Evolutionary conservation across 2,113 vertebrate species (phyloP).

Genomic region (Campylorhamphus procurvoides): DNA sequence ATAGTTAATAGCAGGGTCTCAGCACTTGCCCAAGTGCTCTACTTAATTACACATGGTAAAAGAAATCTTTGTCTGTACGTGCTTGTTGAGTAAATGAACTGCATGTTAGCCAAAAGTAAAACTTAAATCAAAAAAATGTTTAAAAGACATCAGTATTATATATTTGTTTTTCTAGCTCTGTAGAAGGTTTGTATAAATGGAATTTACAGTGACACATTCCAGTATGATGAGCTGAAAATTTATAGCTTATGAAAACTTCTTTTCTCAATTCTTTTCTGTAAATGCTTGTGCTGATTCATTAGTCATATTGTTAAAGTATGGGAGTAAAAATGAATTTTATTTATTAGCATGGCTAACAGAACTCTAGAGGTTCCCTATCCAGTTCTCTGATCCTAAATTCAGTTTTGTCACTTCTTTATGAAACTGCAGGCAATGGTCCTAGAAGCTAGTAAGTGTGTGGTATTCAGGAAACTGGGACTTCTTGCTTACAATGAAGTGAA

Average conservation of each 20-base stretch:
- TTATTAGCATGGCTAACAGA: background rate
- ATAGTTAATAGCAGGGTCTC: background rate
- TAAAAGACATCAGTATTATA: background rate
- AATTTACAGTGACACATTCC: background rate
- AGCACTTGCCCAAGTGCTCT: background rate
- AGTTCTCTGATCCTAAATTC: background rate
- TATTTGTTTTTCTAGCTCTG: background rate
- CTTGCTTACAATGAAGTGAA: background rate
- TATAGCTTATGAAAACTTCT: background rate
- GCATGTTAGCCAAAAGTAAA: background rate
- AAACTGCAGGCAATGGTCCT: background rate
- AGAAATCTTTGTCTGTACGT: background rate
- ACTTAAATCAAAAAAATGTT: background rate
- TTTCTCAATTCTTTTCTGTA: background rate
- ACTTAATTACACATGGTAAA: background rate
- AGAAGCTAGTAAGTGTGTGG: background rate
- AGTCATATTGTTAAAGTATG: background rate
- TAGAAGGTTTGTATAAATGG: background rate
- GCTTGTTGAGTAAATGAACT: background rate
- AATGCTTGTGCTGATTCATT: background rate
- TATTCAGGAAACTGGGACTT: background rate
- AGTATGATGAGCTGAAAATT: background rate
- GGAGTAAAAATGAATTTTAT: background rate
- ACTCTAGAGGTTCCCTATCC: background rate
- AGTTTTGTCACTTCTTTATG: background rate